Evolutionary conservation across 1,140 invertebrate genomes (phyloP).

Genomic region (Physella acuta): DNA sequence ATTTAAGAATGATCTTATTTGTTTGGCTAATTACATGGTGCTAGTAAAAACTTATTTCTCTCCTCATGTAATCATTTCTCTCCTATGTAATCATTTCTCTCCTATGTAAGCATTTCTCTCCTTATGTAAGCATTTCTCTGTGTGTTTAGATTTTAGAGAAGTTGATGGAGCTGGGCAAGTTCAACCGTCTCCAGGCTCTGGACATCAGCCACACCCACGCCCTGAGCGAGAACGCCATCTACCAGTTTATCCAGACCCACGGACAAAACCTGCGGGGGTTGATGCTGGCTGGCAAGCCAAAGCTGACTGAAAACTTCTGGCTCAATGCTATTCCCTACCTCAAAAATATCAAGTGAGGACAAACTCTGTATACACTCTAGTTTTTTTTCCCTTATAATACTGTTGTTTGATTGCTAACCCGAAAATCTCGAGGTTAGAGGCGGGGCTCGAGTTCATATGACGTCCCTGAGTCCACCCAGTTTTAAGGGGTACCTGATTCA

Average conservation of each 20-base stretch:
- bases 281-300: constrained; percentile 90
- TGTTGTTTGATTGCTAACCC: background rate
- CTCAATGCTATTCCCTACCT: constrained; percentile 85
- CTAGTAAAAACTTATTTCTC: too few relatives aligned
- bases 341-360: constrained; percentile 84
- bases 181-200: constrained; percentile 80
- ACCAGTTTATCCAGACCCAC: constrained; percentile 85
- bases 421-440: background rate
- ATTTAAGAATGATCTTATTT: too few relatives aligned
- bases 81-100: too few relatives aligned
- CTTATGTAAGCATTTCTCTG: too few relatives aligned
- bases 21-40: too few relatives aligned
- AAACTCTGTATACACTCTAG: too few relatives aligned
- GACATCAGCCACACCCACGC: constrained; percentile 95
- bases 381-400: background rate
- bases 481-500: too few relatives aligned
- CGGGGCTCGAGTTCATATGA: too few relatives aligned
- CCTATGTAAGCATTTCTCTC: too few relatives aligned
- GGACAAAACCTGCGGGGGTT: constrained; percentile 86
- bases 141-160: constrained; percentile 74
- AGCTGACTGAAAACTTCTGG: constrained; percentile 97
- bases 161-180: constrained; percentile 86
- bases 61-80: too few relatives aligned
- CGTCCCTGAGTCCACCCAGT: too few relatives aligned
- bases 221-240: constrained; percentile 86